Evolutionary conservation across 2,797 vertebrate genomes (phyloP), one percentile per base, ranked within the genome.

Genomic region (Bovichtus variegatus): DNA sequence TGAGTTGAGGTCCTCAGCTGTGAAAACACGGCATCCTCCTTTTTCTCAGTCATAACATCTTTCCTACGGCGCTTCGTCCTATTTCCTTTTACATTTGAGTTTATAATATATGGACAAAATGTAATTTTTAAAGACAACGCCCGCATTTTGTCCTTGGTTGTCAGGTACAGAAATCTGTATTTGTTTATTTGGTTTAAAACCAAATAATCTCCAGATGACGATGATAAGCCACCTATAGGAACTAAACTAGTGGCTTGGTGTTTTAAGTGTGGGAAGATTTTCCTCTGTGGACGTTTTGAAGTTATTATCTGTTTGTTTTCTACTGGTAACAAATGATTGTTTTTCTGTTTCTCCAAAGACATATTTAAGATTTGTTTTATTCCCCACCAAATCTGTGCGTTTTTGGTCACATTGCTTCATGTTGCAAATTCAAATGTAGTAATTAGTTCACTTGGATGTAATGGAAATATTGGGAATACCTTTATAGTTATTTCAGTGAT

Each of bases 21-120:
- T 83, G 71, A 90, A 85, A 92, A 85, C 77, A 86, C 72, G 54
- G 27, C 83, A 81, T 77, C 74, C 58, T 76, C 43, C 71, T 78
- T 59, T 74, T 60, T n/a, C 71, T 64, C 62, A 76, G 27, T 65
- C 71, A 21, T 57, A 67, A 69, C 66, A 65, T 81, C 11, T 78
- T 55, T 78, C 29, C 50, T 40, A 5, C 63, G 76, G 11, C 4
- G 6, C 46, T 40, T 69, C 23, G 41, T 34, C 34, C 50, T 41
- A 3, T 65, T 74, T 78, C 80, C 65, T 34, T 53, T 74, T 75
- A 54, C 21, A 70, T 31, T 50, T 41, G 13, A 4, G 9, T 65
- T 46, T 29, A 58, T 18, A 46, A 18, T 62, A 57, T 36, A 49
- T 70, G 9, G 9, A 21, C 44, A 36, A 7, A 15, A 68, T 51